Evolutionary conservation across 2,113 vertebrate genomes (phyloP).

Genomic region (Globicephala melas): DNA sequence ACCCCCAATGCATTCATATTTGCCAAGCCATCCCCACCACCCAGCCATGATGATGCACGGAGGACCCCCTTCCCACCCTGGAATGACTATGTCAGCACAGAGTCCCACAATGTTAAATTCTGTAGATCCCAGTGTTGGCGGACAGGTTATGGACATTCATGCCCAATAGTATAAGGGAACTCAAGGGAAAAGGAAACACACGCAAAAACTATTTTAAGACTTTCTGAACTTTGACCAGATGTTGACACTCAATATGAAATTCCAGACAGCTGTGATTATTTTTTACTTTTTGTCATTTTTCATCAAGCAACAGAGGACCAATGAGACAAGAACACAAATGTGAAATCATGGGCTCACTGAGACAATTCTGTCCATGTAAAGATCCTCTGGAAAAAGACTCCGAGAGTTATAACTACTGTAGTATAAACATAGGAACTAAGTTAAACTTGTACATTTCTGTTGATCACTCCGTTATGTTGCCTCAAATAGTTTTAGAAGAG

Average conservation of each 20-base stretch:
- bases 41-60: constrained; percentile 97
- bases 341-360: constrained; percentile 97
- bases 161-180: constrained; percentile 95
- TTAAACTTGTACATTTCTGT: constrained; percentile 99
- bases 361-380: constrained; percentile 87
- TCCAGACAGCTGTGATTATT: constrained; percentile 99
- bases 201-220: constrained; percentile 92
- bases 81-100: constrained; percentile 95
- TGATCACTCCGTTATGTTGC: constrained; percentile 98
- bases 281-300: constrained; percentile 97
- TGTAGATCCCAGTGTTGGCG: constrained; percentile 92
- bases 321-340: constrained; percentile 95
- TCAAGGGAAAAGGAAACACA: constrained; percentile 88
- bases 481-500: constrained; percentile 99
- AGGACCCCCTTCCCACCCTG: constrained; percentile 93
- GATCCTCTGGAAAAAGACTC: constrained; percentile 96
- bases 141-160: constrained; percentile 96
- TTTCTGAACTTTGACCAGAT: constrained; percentile 98
- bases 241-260: constrained; percentile 95
- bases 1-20: constrained; percentile 91
- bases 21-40: constrained; percentile 90
- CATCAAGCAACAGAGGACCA: constrained; percentile 97
- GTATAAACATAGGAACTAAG: constrained; percentile 99
- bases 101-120: constrained; percentile 93
- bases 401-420: constrained; percentile 99